Evolutionary conservation across 1,140 invertebrate species (phyloP).

Genomic region (Hycleus phaleratus): DNA sequence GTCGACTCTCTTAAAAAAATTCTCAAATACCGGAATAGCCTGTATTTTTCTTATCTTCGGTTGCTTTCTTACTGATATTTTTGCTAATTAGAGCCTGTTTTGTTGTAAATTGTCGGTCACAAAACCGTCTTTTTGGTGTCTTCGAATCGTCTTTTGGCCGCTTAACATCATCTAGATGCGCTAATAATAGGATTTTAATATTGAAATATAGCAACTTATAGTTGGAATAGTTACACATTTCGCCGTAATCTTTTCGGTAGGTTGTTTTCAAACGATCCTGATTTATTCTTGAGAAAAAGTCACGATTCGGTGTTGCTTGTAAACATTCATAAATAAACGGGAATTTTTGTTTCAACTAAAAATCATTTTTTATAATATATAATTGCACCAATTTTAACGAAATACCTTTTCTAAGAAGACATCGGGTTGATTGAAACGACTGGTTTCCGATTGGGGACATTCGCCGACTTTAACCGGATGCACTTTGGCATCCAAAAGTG

Average conservation of each 20-base stretch:
- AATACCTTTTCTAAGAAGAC: conserved; percentile 48
- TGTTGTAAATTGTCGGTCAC: background rate
- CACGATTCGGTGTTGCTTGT: conserved; percentile 45
- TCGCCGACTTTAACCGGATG: conserved; percentile 47
- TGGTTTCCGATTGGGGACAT: conserved; percentile 43
- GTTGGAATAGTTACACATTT: conserved; percentile 42
- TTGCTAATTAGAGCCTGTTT: too few relatives aligned
- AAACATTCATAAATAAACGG: conserved; percentile 51
- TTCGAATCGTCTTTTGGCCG: background rate
- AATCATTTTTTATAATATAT: background rate
- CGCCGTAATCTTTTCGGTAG: conserved; percentile 51
- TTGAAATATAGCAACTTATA: conserved; percentile 5
- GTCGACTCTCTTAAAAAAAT: conserved; percentile 9
- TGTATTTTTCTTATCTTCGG: conserved; percentile 2
- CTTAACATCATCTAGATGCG: too few relatives aligned
- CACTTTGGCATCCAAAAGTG: conserved; percentile 49
- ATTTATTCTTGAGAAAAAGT: conserved; percentile 47
- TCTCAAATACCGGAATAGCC: conserved; percentile 4
- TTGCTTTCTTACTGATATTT: background rate
- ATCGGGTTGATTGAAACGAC: conserved; percentile 46
- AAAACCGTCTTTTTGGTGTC: background rate
- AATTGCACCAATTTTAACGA: background rate
- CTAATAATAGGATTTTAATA: background rate
- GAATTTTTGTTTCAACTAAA: conserved; percentile 49
- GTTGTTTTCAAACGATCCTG: conserved; percentile 50